Evolutionary conservation across 1,140 invertebrate species (phyloP), one percentile per base, ranked within the genome.

Genomic region (Trachymyrmex cornetzi): DNA sequence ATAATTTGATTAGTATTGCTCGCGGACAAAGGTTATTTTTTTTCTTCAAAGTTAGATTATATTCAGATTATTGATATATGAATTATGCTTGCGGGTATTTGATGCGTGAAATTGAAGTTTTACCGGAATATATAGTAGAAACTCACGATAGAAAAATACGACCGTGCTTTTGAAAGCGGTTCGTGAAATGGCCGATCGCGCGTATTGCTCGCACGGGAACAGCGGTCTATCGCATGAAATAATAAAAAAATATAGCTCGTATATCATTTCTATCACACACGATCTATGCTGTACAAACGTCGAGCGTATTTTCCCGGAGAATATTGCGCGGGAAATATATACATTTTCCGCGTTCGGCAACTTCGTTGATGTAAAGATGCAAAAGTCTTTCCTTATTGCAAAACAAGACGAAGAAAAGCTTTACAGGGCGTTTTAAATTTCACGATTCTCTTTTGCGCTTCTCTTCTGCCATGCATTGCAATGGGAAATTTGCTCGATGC

Each of bases 31-130:
- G 24, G 19, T 9, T 24, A 44, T 69, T 16, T 63, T 16, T 63
- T 48, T 24, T 69, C n/a, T 30, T 19, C 22, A 59, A 22, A 24
- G 22, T 50, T 34, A 74, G 24, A 82, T 82, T 59, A 22, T 22
- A 61, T 57, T 48, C 19, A 2, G 30, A 81, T 55, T 75, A 75
- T 38, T 3, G 22, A 44, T 22, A 44, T 22, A 1, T 74, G 67
- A 74, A 84, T 74, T 84, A 84, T 75, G 69, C 55, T 34, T 24
- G 55, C 53, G 69, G 80, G 6, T 84, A 84, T 84, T 74, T 61
- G 55, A 75, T 75, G 69, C 80, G 80, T 84, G 80, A 84, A 84
- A 84, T 84, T 75, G 80, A 63, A 61, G 80, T 84, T 84, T 59
- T 22, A 57, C 27, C 27, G 80, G 19, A 30, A 84, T 66, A 84